A percentile compares a stretch with the other conserved stretches of the same genome.
These are phyloP conservation scores for Acanthochromis polyacanthus DNA, from an alignment of 2,113 vertebrate species.

Conservation along the genomic window DNA sequence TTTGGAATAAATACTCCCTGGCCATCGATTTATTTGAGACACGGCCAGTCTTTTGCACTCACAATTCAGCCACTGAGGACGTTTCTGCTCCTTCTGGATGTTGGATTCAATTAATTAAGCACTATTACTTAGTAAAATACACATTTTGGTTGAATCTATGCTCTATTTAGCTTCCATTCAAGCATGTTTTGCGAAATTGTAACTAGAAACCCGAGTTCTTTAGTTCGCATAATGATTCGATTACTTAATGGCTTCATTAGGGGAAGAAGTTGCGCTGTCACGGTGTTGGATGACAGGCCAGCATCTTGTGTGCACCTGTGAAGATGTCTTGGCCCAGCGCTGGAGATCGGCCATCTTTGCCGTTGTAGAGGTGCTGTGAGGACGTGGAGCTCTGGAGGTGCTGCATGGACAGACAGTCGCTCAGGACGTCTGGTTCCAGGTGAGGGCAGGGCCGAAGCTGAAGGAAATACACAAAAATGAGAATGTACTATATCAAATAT, in stretches of 20 bases:
- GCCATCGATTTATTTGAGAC: conserved; percentile 37
- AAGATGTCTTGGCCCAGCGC: conserved; percentile 90
- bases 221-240: neutral
- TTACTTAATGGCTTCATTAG: conserved; percentile 5
- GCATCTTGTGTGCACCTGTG: conserved; percentile 83
- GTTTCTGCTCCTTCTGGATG: conserved; percentile 8
- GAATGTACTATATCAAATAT: conserved; percentile 5
- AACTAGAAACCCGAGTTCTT: neutral
- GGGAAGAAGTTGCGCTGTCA: conserved; percentile 1
- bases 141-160: no score
- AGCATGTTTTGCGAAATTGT: neutral
- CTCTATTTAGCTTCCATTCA: neutral
- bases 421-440: conserved; percentile 89
- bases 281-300: conserved; percentile 2
- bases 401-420: conserved; percentile 91
- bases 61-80: conserved; percentile 24
- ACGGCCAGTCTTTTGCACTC: conserved; percentile 29
- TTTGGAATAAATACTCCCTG: conserved; percentile 48
- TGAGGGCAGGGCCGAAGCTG: conserved; percentile 91
- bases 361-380: conserved; percentile 87
- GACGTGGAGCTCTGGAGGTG: conserved; percentile 88
- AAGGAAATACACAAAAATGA: conserved; percentile 12
- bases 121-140: neutral
- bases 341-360: conserved; percentile 86
- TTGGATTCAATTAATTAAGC: conserved; percentile 1